Conservation (phyloP, 2,797 vertebrate genomes). For the Cryptoprocta ferox region DNA sequence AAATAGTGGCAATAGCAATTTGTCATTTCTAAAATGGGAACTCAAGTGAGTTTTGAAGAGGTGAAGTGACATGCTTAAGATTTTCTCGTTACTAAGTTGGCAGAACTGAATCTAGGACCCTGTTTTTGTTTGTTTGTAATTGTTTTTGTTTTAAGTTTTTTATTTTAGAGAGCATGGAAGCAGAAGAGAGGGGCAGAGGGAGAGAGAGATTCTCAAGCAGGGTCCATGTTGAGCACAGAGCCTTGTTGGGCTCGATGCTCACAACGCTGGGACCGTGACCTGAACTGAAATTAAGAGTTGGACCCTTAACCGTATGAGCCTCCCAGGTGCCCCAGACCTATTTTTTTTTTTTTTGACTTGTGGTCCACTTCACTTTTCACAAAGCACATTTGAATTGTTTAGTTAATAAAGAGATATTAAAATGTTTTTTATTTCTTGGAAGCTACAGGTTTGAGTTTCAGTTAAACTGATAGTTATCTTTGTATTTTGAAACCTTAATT, state of each 20-base stretch:
- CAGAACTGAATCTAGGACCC: slow-evolving; percentile 35
- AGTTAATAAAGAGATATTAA: slow-evolving; percentile 31
- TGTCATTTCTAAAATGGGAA: slow-evolving; percentile 1
- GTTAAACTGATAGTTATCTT: neutral
- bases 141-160: too few relatives aligned
- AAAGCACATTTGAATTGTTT: neutral
- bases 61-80: slow-evolving; percentile 14
- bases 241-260: too few relatives aligned
- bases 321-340: too few relatives aligned
- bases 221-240: too few relatives aligned
- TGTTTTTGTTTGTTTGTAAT: too few relatives aligned
- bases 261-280: too few relatives aligned
- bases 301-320: too few relatives aligned
- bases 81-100: slow-evolving; percentile 39
- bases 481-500: slow-evolving; percentile 44
- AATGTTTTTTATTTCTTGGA: neutral
- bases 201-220: too few relatives aligned
- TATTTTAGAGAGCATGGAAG: too few relatives aligned
- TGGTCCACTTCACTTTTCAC: neutral
- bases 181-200: too few relatives aligned
- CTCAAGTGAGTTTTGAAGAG: slow-evolving; percentile 50
- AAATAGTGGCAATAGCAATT: slow-evolving; percentile 44
- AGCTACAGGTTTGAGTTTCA: slow-evolving; percentile 7
- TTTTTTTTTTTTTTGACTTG: neutral
- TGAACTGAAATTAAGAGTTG: too few relatives aligned